Base-by-base conservation (phyloP, 2,888 invertebrate species). In the Oegoconia quadripuncta region DNA sequence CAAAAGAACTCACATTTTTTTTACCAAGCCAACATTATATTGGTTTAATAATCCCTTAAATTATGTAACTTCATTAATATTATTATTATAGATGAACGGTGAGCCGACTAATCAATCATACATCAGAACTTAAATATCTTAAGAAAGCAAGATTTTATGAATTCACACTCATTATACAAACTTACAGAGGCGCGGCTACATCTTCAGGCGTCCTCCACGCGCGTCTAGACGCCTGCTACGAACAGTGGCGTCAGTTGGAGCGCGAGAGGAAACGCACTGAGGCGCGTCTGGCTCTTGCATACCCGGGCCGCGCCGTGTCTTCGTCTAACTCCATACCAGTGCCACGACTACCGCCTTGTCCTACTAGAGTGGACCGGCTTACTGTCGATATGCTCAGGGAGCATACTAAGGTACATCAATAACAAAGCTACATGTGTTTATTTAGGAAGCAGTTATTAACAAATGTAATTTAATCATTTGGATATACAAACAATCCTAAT, bases 181-280 rank as follows among this genome's bases (percentile, higher is more conserved):
- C 37, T 8, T 23, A 3, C 88, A 75, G 91, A 75, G 56, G 87
- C 34, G 70, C 78, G 2, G 76, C 72, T 0, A 71, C 81, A 0
- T 88, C 91, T 0, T 89, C 91, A 0, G 88, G 89, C 18, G 90
- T 93, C 20, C 84, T 95, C 2, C 93, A 94, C 73, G 82, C 90
- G 6, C 89, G 92, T 1, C 81, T 95, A 3, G 95, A 95, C 64
- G 92, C 93, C 36, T 93, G 93, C 60, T 93, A 93, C 65, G 94
- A 94, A 44, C 94, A 95, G 54, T 95, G 94, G 83, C 90, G 93
- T 33, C 92, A 92, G 57, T 67, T 95, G 30, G 95, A 95, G 62
- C 91, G 93, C 34, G 95, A 95, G 64, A 82, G 95, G 6, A 95
- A 95, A 67, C 92, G 94, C 48, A 93, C 93, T 0, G 94, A 94